Conservation (phyloP, 2,888 invertebrate species). For the Pachliopta kotzebuea region DNA sequence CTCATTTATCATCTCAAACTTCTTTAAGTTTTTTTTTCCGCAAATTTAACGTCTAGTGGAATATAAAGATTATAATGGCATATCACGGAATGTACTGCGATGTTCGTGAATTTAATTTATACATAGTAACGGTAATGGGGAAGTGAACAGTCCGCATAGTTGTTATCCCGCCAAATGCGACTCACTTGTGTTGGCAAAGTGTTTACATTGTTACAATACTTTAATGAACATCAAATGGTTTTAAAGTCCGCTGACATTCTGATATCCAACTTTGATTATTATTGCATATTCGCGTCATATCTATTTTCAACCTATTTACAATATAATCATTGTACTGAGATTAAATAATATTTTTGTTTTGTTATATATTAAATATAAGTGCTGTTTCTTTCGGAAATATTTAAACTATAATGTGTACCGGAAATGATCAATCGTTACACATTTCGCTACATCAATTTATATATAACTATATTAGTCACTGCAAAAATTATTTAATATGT, state of each 20-base stretch:
- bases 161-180: conserved; percentile 26
- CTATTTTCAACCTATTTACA: neutral
- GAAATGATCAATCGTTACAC: neutral
- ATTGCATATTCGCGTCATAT: neutral
- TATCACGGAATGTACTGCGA: conserved; percentile 12
- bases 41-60: neutral
- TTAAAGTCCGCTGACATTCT: neutral
- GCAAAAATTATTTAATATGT: neutral
- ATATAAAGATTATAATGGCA: conserved; percentile 5
- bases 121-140: conserved; percentile 25
- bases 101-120: conserved; percentile 23
- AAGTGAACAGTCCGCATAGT: conserved; percentile 24
- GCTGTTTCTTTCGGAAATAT: neutral
- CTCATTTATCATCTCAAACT: too few relatives aligned
- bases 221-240: conserved; percentile 1
- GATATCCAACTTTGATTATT: neutral
- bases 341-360: neutral
- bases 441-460: neutral
- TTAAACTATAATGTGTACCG: neutral
- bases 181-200: conserved; percentile 8
- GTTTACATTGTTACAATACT: conserved; percentile 10
- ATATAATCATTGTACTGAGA: too few relatives aligned
- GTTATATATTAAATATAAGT: neutral
- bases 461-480: too few relatives aligned
- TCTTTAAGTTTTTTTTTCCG: too few relatives aligned